Evolutionary conservation across 2,797 vertebrate genomes (phyloP).

Genomic region (Huso huso): DNA sequence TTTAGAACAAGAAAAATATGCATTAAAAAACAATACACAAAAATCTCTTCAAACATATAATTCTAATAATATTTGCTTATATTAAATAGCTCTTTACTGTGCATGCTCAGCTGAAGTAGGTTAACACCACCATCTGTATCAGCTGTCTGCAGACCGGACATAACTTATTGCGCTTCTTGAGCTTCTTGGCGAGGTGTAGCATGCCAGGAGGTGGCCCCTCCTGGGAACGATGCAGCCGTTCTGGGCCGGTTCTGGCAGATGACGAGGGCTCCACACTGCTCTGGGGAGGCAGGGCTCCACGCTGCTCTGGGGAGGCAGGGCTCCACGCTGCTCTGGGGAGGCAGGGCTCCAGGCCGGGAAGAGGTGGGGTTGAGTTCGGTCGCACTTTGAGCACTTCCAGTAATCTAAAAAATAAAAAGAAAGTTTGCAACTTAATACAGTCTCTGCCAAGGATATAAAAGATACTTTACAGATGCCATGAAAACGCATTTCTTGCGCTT

Average conservation of each 20-base stretch:
- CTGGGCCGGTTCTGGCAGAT: constrained; percentile 89
- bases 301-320: no score
- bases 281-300: constrained; percentile 63
- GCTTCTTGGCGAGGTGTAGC: constrained; percentile 84
- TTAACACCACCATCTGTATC: constrained; percentile 84
- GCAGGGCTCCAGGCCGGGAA: constrained; percentile 78
- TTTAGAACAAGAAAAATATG: no score
- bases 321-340: no score
- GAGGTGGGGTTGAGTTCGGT: constrained; percentile 80
- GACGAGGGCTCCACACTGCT: constrained; percentile 80
- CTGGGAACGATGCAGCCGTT: constrained; percentile 93
- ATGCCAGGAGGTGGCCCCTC: constrained; percentile 90
- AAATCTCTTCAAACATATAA: no score
- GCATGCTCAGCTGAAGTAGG: constrained; percentile 73
- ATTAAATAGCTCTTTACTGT: no score
- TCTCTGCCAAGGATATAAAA: no score
- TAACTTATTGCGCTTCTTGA: constrained; percentile 89
- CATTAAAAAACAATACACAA: no score
- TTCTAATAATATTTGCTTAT: no score
- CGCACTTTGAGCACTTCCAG: constrained; percentile 81
- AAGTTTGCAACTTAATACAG: background rate
- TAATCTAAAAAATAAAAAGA: constrained; percentile 68
- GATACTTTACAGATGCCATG: no score
- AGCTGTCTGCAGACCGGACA: constrained; percentile 90
- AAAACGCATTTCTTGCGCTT: no score